Evolutionary conservation across 2,888 invertebrate species (phyloP).

Genomic region (Lypha dubia): DNA sequence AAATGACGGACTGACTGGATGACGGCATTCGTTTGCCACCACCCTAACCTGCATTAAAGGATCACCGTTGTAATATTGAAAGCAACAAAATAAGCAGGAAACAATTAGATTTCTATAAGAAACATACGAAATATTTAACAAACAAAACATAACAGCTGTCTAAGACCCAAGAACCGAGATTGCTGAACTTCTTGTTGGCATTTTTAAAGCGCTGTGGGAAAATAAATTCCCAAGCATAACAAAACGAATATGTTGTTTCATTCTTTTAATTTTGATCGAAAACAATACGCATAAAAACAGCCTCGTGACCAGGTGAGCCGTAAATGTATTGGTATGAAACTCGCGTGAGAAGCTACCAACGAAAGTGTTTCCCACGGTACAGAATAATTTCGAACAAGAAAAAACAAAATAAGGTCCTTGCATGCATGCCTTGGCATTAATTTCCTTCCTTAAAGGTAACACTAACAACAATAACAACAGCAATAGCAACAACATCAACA

Average conservation of each 20-base stretch:
- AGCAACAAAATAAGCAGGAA: conserved; percentile 60
- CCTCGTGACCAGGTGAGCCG: conserved; percentile 81
- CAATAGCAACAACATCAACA: not conserved
- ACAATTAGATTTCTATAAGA: conserved; percentile 67
- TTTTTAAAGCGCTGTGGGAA: conserved; percentile 49
- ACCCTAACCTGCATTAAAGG: not conserved
- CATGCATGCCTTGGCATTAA: conserved; percentile 75
- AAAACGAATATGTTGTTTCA: conserved; percentile 39
- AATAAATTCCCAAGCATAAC: conserved; percentile 62
- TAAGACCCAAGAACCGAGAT: conserved; percentile 77
- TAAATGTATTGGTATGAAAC: conserved; percentile 69
- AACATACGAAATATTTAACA: not conserved
- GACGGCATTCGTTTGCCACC: no score
- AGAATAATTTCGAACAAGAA: conserved; percentile 67
- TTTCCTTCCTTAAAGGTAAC: conserved; percentile 73
- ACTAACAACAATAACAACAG: not conserved
- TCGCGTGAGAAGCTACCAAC: conserved; percentile 83
- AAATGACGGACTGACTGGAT: conserved; percentile 28
- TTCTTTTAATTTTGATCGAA: conserved; percentile 34
- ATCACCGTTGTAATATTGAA: conserved; percentile 52
- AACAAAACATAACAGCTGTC: conserved; percentile 68
- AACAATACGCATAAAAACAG: conserved; percentile 51
- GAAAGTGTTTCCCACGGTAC: conserved; percentile 83
- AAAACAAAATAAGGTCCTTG: conserved; percentile 77
- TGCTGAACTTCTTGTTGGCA: conserved; percentile 44